Evolutionary conservation across 2,797 vertebrate species (phyloP).

Genomic region (Oreortyx pictus): DNA sequence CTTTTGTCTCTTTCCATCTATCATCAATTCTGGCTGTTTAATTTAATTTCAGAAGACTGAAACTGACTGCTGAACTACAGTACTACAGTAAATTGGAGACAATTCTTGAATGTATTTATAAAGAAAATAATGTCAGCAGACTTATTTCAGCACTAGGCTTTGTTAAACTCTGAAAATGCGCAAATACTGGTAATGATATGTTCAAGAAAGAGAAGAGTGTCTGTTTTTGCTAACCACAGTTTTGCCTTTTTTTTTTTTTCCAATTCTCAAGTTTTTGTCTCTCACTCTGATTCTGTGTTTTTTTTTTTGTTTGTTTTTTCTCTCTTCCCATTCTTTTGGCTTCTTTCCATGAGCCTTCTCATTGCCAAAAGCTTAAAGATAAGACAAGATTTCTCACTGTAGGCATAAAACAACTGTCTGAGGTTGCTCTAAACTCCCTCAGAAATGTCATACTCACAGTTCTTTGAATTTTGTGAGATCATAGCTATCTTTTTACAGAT

Average conservation of each 20-base stretch:
- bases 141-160: constrained; percentile 9
- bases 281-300: neutral
- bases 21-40: neutral
- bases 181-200: neutral
- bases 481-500: neutral
- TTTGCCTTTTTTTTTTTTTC: neutral
- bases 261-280: neutral
- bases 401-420: neutral
- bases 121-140: constrained; percentile 16
- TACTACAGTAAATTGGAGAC: neutral
- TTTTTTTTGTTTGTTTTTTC: neutral
- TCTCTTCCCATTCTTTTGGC: neutral
- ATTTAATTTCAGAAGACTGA: constrained; percentile 8
- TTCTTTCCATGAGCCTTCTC: neutral
- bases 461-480: neutral
- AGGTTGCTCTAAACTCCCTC: neutral
- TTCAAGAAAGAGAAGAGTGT: neutral
- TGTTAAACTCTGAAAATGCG: neutral
- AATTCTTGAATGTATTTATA: neutral
- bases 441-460: neutral
- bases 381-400: neutral
- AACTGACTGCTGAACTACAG: neutral
- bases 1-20: constrained; percentile 5
- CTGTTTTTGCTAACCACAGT: neutral
- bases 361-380: neutral